Base-by-base conservation (phyloP, 2,797 vertebrate genomes). In the Pipistrellus pipistrellus region DNA sequence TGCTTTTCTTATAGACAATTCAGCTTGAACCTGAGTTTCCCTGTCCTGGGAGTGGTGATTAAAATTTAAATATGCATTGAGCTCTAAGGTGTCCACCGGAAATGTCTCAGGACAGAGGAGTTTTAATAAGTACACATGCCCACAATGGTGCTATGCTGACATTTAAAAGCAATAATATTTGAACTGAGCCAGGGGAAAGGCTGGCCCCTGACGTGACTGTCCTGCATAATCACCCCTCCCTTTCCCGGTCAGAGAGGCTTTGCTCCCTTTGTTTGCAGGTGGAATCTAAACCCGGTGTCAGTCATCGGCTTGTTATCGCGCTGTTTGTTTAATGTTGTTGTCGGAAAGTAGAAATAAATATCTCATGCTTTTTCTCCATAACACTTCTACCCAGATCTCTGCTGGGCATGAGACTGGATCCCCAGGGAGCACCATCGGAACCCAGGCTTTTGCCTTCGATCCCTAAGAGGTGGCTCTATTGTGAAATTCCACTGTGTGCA, bases 111-210 rank as follows among this genome's bases (percentile, higher is more conserved):
- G 71, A 88, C 92, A 93, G 92, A 48, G 72, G 85, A 83, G 53
- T 85, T 97, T 94, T 92, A 95, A 95, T 95, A 96, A 90, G 62
- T 68, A 81, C n/a, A 66, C 15, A 41, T 81, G 87, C 91, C 90
- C 80, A 88, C 82, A 44, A 0, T 88, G 55, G 82, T 94, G 68
- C 80, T 91, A 62, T 0, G 78, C 71, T 96, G 94, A 96, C 91
- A 96, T 95, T 96, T 96, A 86, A 94, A 96, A 95, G 93, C 80
- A 96, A 93, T 95, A 93, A 88, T 94, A 92, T 90, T 92, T 96
- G 85, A 95, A 81, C 44, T 78, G 90, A 95, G 59, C 62, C n/a
- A 80, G 68, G 69, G 38, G 10, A 87, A 75, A 78, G 73, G 68
- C 35, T 71, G 76, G 75, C 14, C 44, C 62, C 55, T n/a, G 17